Conservation (phyloP, 2,113 vertebrate species). For the Zosterops lateralis region DNA sequence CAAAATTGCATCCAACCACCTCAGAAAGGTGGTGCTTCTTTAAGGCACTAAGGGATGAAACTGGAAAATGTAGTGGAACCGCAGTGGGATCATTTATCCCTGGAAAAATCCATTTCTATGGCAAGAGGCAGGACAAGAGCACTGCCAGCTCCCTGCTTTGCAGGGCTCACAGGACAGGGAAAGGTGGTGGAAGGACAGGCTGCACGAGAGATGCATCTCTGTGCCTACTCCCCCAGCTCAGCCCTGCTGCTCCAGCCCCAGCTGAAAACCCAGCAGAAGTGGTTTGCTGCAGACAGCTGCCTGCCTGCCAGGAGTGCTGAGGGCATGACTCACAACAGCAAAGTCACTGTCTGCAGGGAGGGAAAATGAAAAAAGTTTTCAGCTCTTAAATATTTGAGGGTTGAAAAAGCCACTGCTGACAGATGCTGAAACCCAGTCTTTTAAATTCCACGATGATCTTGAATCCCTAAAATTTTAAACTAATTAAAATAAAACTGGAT, state of each 20-base stretch:
- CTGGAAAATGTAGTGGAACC: background rate
- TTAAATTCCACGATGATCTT: background rate
- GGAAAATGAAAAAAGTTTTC: background rate
- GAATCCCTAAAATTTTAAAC: conserved; percentile 27
- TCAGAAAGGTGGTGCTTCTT: background rate
- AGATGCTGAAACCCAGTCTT: background rate
- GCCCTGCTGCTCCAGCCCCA: background rate
- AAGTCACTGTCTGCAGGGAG: background rate
- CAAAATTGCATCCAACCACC: background rate
- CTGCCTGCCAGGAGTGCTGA: background rate
- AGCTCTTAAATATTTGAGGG: background rate
- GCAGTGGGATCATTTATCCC: background rate
- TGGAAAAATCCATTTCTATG: background rate
- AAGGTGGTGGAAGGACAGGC: background rate
- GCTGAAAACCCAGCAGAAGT: background rate
- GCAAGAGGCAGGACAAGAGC: background rate
- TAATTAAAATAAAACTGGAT: conserved; percentile 48
- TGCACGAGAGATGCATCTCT: fast-evolving
- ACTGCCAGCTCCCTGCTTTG: fast-evolving
- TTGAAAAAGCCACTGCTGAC: conserved; percentile 6
- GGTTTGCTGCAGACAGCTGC: background rate
- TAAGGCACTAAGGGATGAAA: background rate
- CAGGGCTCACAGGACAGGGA: fast-evolving
- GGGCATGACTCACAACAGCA: background rate
- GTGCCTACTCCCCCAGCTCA: background rate